Evolutionary conservation across 2,113 vertebrate genomes (phyloP), one percentile per base, ranked within the genome.

Genomic region (Tachysurus vachellii): DNA sequence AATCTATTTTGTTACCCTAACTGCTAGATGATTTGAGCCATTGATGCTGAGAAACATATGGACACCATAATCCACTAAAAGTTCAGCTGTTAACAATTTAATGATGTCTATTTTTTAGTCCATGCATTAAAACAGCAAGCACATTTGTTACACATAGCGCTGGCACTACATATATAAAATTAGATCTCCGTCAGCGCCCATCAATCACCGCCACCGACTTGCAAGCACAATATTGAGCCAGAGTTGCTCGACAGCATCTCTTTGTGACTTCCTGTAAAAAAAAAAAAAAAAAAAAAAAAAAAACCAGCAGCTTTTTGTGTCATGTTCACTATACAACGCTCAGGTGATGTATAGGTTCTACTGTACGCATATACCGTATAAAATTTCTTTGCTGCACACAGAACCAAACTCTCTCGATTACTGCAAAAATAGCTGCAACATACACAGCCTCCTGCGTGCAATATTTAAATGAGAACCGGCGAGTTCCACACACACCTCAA

Each of bases 381-480:
- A 68, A 68, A 16, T 77, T 88, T 82, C 54, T 31, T 59, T 70
- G 47, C 47, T 85, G 59, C 16, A 75, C 44, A 50, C 42, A 28
- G 83, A 85, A 87, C 89, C 88, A 86, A 64, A 42, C 82, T 85
- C 84, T 82, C 84, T 90, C 90, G 88, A 89, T 64, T 84, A 90
- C 13, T 80, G 11, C 90, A 92, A 91, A 23, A 85, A 57, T 59
- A 75, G 71, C 21, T 57, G 50, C 68, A 80, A 62, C 44, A 59
- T 64, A 21, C 26, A 42, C 12, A 36, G 56, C 8, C n/a, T n/a
- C 17, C 75, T 56, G 54, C 36, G 44, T 19, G 57, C 44, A 66
- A 70, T 71, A 82, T 36, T 19, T 1, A 31, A 66, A 36, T 54
- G 50, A 53, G 62, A 82, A 61, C 79, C 77, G 83, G 53, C 70